Percentiles rank a stretch among this genome's conserved stretches.
Evolutionary conservation across 2,113 vertebrate genomes (phyloP).

Genomic region (Daphoenositta chrysoptera): DNA sequence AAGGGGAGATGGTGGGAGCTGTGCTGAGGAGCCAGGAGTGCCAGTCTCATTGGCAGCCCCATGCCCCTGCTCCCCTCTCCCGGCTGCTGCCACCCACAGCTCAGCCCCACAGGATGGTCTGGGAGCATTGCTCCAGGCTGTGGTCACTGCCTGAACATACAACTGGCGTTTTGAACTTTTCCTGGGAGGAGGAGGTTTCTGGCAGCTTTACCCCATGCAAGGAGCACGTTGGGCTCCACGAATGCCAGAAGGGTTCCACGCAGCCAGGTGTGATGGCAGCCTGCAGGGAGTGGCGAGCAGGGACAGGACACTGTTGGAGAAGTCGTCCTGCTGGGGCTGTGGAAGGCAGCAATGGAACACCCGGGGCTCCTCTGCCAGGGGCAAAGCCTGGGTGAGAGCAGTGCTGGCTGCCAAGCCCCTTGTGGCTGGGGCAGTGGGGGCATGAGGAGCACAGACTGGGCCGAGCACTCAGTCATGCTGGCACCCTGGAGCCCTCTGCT

Average conservation of each 20-base stretch:
- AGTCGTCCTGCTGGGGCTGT: rapidly evolving
- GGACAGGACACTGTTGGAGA: rapidly evolving
- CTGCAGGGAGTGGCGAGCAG: neutral
- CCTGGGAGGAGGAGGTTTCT: neutral
- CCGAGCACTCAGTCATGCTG: rapidly evolving
- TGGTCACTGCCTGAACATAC: rapidly evolving
- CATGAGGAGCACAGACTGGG: neutral
- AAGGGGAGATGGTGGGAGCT: neutral
- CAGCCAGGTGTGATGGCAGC: neutral
- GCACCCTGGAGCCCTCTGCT: neutral
- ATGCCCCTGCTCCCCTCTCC: neutral
- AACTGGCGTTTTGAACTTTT: neutral
- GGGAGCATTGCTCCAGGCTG: neutral
- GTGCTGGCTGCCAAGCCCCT: neutral
- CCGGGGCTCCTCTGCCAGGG: neutral
- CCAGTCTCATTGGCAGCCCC: rapidly evolving
- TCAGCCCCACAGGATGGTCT: neutral
- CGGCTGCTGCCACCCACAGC: rapidly evolving
- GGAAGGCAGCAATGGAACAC: neutral
- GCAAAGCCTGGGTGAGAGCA: rapidly evolving
- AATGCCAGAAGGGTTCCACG: neutral
- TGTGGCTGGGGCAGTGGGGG: rapidly evolving
- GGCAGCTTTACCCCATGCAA: neutral
- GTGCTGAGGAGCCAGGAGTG: neutral
- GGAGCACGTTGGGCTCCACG: rapidly evolving